A percentile compares a stretch with the other conserved stretches of the same genome.
Conservation (phyloP, 2,888 invertebrate genomes). For the Augiades crinisus region DNA sequence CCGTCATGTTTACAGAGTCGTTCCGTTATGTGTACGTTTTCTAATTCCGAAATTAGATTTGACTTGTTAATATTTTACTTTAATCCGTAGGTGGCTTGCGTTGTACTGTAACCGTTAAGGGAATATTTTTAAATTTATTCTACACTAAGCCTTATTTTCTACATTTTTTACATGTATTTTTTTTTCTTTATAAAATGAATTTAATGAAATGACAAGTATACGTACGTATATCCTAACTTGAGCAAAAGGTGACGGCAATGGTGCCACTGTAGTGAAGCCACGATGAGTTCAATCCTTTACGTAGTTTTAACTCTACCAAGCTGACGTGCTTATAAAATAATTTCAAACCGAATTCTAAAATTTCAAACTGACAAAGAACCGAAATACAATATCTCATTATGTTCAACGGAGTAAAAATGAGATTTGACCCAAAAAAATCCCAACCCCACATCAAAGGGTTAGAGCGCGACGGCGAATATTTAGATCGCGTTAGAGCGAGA, state of each 20-base stretch:
- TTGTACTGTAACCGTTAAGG: background rate
- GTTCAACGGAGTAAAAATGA: constrained; percentile 69
- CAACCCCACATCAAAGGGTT: constrained; percentile 67
- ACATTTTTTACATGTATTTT: no score
- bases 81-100: constrained; percentile 3
- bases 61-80: constrained; percentile 41
- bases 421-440: constrained; percentile 74
- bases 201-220: no score
- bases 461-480: constrained; percentile 48
- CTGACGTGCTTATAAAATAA: constrained; percentile 1
- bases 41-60: constrained; percentile 53
- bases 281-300: no score
- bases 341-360: constrained; percentile 41
- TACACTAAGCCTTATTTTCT: no score
- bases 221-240: no score
- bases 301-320: no score
- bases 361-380: constrained; percentile 56
- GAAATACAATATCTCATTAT: constrained; percentile 79
- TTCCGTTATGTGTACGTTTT: constrained; percentile 49
- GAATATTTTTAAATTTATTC: no score
- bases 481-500: constrained; percentile 44
- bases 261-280: no score
- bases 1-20: constrained; percentile 50
- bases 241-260: no score
- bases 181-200: no score